Percentiles rank a stretch among this genome's conserved stretches.
These are phyloP conservation scores for Cheilosia scutellata DNA, from an alignment of 2,888 invertebrate genomes.

Conservation along the genomic window DNA sequence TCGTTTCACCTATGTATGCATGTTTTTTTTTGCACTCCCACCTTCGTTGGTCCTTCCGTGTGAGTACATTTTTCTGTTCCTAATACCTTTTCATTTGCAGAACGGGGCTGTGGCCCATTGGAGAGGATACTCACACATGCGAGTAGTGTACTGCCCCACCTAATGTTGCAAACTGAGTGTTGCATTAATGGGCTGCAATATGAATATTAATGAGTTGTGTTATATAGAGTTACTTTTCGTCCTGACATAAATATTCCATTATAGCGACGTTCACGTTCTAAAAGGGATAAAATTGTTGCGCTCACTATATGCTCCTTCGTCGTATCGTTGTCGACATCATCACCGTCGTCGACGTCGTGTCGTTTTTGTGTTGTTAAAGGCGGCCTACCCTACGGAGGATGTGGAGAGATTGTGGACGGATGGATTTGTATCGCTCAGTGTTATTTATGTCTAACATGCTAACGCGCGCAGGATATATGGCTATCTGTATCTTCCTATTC, in stretches of 20 bases:
- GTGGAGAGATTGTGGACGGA: slow-evolving; percentile 37
- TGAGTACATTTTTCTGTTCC: slow-evolving; percentile 65
- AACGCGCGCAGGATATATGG: slow-evolving; percentile 44
- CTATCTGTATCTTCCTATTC: slow-evolving; percentile 25
- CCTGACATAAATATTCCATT: slow-evolving; percentile 75
- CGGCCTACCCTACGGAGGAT: slow-evolving; percentile 9
- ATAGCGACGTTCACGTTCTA: slow-evolving; percentile 68
- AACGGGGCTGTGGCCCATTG: slow-evolving; percentile 25
- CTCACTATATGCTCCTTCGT: slow-evolving; percentile 40
- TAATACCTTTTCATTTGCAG: slow-evolving; percentile 70
- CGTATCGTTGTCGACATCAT: slow-evolving; percentile 15
- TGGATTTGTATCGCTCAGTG: slow-evolving; percentile 48
- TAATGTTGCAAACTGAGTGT: slow-evolving; percentile 64
- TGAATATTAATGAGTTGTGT: slow-evolving; percentile 75
- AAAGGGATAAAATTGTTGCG: slow-evolving; percentile 73
- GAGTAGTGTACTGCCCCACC: slow-evolving; percentile 4
- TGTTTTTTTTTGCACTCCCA: slow-evolving; percentile 24
- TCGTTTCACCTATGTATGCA: slow-evolving; percentile 48
- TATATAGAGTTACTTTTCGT: slow-evolving; percentile 64
- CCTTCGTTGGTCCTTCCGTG: slow-evolving; percentile 23
- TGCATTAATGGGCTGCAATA: slow-evolving; percentile 75
- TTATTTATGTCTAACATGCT: slow-evolving; percentile 60
- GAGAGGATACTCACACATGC: slow-evolving; percentile 17
- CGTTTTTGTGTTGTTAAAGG: slow-evolving; percentile 18
- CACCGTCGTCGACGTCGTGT: slow-evolving; percentile 3